Evolutionary conservation across 2,113 vertebrate species (phyloP), one percentile per base, ranked within the genome.

Genomic region (Siniperca knerii): DNA sequence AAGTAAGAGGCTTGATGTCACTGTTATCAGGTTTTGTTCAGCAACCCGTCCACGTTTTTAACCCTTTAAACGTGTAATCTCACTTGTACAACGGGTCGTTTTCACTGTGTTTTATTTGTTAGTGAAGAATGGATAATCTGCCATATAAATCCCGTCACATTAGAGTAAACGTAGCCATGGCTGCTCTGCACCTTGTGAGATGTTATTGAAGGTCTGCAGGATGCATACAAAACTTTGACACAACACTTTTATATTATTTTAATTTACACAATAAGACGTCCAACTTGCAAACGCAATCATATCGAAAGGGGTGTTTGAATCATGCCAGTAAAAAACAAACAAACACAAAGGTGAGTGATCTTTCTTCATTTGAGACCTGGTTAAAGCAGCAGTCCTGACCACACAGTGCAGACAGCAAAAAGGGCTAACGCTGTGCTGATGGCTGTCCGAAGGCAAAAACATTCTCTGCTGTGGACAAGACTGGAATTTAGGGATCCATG

Each of bases 1-100:
- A 78, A 87, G 79, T 71, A 65, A 75, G 73, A 79, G 67, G 40
- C 68, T 85, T 50, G 83, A 71, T 87, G 85, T 84, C 86, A 77
- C 87, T 35, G 77, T 71, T 75, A 52, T 62, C 75, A 16, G 71
- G 57, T 87, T 90, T 82, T 88, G 72, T 71, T 75, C 70, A 33
- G 68, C 29, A 29, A 79, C 54, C 62, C 44, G 21, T 81, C 73
- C 69, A 65, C 66, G 72, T 75, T 5, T 74, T 92, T 93, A 93
- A 93, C 91, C 90, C 89, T 86, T 90, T 76, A 21, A 23, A 52
- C 42, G 69, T 20, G 20, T 3, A 2, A 61, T 61, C 29, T 21
- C 46, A 23, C 29, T 29, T 3, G 4, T 10, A 33, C 13, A 16
- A 23, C 0, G 55, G 9, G 1, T 21, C 11, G 33, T 8, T 70